Evolutionary conservation across 2,888 invertebrate species (phyloP).

Genomic region (Minunthozetes semirufus): DNA sequence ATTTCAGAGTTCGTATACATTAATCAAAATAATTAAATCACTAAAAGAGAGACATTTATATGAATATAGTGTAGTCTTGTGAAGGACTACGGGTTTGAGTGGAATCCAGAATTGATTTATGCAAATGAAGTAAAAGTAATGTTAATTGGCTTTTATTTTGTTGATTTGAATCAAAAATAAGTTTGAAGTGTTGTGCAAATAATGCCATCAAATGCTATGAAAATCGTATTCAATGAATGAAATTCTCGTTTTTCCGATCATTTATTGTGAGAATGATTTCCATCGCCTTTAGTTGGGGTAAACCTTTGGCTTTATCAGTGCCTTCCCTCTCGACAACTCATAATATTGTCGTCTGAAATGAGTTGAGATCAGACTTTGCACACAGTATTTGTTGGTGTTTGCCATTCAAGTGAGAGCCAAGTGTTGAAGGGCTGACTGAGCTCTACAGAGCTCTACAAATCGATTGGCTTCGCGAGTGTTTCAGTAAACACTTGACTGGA

Average conservation of each 20-base stretch:
- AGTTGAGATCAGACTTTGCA: background rate
- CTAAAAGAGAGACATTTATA: slow-evolving; percentile 8
- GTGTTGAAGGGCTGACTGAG: slow-evolving; percentile 2
- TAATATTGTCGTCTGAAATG: slow-evolving; percentile 26
- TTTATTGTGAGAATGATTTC: slow-evolving; percentile 19
- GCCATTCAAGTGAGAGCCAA: slow-evolving; percentile 1
- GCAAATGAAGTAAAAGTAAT: slow-evolving; percentile 24
- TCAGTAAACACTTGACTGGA: slow-evolving; percentile 14
- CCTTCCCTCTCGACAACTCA: background rate
- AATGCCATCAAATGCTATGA: background rate
- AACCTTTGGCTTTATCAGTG: background rate
- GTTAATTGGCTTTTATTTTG: slow-evolving; percentile 15
- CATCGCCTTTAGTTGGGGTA: background rate
- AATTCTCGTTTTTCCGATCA: slow-evolving; percentile 9
- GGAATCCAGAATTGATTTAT: background rate
- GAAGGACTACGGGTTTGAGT: background rate
- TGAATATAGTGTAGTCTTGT: background rate
- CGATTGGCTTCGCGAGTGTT: slow-evolving; percentile 26
- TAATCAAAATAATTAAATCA: slow-evolving; percentile 25
- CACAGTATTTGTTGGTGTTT: background rate
- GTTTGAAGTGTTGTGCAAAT: slow-evolving; percentile 18
- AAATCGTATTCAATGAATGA: background rate
- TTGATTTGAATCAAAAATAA: slow-evolving; percentile 14
- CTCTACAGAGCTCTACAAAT: background rate
- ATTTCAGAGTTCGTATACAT: slow-evolving; percentile 18